phyloP scores from a whole-genome alignment of 2,888 invertebrate species.

The Megastigmus dorsalis region DNA sequence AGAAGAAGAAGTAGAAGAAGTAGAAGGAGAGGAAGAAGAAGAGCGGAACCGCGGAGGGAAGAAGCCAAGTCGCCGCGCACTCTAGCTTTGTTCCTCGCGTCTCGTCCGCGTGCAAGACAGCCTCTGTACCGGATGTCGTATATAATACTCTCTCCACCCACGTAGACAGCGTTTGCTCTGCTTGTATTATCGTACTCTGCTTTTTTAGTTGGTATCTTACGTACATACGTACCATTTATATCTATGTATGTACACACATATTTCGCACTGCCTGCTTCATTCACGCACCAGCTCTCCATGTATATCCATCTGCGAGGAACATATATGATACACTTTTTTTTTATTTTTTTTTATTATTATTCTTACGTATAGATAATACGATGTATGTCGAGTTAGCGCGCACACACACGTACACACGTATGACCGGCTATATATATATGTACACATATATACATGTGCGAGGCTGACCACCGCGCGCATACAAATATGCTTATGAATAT shows the following conservation, averaged over 20 bases:
- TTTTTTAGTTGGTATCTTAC: conserved; percentile 37
- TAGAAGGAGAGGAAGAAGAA: neutral
- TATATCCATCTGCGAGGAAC: too few species aligned
- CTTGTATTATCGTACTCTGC: conserved; percentile 56
- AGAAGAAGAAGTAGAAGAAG: neutral
- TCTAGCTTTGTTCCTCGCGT: conserved; percentile 7
- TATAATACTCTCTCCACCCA: conserved; percentile 47
- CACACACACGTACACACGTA: too few species aligned
- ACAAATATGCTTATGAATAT: neutral
- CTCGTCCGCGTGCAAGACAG: conserved; percentile 2
- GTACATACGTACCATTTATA: neutral
- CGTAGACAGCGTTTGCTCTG: conserved; percentile 59
- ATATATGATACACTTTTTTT: too few species aligned
- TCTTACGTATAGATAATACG: too few species aligned
- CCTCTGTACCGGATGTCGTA: conserved; percentile 30
- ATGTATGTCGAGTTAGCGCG: too few species aligned
- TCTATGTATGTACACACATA: neutral
- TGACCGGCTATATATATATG: neutral
- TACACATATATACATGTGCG: neutral
- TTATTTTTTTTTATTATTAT: too few species aligned
- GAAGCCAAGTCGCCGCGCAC: neutral
- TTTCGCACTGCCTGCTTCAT: conserved; percentile 29
- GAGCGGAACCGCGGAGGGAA: too few species aligned
- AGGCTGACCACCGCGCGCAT: too few species aligned
- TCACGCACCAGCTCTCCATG: neutral